Evolutionary conservation across 1,140 invertebrate species (phyloP).

Genomic region (Anastatus disparis): DNA sequence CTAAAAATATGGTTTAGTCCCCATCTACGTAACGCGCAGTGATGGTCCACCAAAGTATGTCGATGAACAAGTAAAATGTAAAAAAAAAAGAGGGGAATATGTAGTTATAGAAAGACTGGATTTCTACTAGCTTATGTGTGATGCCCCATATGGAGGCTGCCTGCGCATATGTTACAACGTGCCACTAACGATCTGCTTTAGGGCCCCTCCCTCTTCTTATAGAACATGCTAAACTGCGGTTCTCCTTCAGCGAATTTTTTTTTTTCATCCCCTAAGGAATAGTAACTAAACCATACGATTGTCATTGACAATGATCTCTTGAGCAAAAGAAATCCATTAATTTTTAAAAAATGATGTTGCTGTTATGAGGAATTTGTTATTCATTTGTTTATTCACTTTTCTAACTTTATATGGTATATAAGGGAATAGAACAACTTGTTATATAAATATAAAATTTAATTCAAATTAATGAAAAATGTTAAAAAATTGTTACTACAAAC

Average conservation of each 20-base stretch:
- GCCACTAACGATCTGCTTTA: constrained; percentile 66
- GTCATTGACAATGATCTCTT: constrained; percentile 54
- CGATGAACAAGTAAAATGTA: no score
- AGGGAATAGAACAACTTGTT: not conserved
- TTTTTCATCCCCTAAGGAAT: constrained; percentile 46
- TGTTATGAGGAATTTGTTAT: constrained; percentile 1
- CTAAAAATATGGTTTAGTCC: no score
- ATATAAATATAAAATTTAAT: no score
- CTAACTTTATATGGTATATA: no score
- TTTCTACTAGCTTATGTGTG: constrained; percentile 51
- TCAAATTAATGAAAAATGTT: no score
- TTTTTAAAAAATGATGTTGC: not conserved
- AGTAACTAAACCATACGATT: constrained; percentile 64
- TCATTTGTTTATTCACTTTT: constrained; percentile 14
- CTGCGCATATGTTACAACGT: constrained; percentile 67
- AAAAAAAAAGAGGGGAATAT: not conserved
- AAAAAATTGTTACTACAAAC: no score
- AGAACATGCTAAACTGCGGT: constrained; percentile 66
- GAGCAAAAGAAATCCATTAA: constrained; percentile 14
- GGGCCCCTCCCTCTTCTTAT: no score
- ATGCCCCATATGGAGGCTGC: constrained; percentile 67
- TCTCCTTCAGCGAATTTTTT: constrained; percentile 41
- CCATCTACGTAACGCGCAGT: no score
- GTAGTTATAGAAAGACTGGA: no score
- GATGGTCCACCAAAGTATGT: constrained; percentile 17